Percentiles rank a stretch among this genome's conserved stretches.
Conservation (phyloP, 2,888 invertebrate genomes). For the Ganaspis brasiliensis region DNA sequence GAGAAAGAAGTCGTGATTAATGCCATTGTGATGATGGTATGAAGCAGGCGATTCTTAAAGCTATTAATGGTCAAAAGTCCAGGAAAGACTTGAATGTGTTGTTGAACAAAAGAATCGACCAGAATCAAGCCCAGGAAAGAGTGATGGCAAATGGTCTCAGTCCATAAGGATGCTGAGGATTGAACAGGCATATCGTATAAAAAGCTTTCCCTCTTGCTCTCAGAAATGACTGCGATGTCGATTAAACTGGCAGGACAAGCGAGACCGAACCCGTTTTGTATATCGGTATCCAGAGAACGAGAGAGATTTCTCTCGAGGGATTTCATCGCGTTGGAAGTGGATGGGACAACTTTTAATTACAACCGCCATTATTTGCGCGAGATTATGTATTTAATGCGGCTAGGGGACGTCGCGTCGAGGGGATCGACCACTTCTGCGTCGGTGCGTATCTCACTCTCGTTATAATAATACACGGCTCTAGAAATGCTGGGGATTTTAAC, state of each 20-base stretch:
- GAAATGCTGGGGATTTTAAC: constrained; percentile 9
- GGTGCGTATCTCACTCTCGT: constrained; percentile 36
- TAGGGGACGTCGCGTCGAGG: constrained; percentile 35
- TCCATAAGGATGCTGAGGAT: constrained; percentile 28
- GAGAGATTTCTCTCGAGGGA: constrained; percentile 58
- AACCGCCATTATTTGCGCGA: constrained; percentile 63
- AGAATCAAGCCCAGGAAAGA: constrained; percentile 60
- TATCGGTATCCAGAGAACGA: constrained; percentile 59
- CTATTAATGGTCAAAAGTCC: constrained; percentile 55
- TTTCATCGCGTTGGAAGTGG: constrained; percentile 49
- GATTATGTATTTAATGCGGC: constrained; percentile 59
- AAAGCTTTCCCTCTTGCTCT: constrained; percentile 53
- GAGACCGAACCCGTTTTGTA: constrained; percentile 67
- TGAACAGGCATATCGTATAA: constrained; percentile 46
- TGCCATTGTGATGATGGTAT: constrained; percentile 60
- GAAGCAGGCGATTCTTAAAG: constrained; percentile 58
- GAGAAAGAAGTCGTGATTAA: constrained; percentile 61
- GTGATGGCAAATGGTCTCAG: constrained; percentile 50
- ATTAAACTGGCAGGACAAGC: constrained; percentile 65
- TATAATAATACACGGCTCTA: constrained; percentile 31
- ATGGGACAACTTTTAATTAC: constrained; percentile 67
- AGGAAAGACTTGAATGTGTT: constrained; percentile 58
- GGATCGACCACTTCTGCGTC: constrained; percentile 43
- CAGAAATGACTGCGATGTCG: constrained; percentile 54
- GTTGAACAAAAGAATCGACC: constrained; percentile 63